Evolutionary conservation across 2,113 vertebrate genomes (phyloP).

Genomic region (Pachypanchax playfairii): DNA sequence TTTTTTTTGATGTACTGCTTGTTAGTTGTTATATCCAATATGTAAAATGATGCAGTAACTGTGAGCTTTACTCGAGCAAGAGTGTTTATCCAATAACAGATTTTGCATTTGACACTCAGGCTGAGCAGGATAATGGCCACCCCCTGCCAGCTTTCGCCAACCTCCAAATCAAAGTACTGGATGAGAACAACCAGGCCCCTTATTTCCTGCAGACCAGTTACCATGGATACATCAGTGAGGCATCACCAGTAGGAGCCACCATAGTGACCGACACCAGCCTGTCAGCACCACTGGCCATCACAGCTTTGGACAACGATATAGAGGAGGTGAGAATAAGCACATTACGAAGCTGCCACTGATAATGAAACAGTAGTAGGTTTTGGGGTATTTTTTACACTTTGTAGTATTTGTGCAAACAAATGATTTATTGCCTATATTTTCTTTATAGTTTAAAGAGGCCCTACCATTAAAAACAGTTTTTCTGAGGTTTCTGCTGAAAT

Average conservation of each 20-base stretch:
- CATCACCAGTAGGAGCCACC: conserved; percentile 90
- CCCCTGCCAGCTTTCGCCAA: conserved; percentile 94
- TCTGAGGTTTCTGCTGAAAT: no score
- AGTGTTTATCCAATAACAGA: not conserved
- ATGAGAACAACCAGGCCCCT: conserved; percentile 95
- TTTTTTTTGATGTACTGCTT: not conserved
- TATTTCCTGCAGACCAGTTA: conserved; percentile 89
- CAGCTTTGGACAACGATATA: conserved; percentile 93
- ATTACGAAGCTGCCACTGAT: not conserved
- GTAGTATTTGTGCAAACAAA: not conserved
- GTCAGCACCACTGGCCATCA: conserved; percentile 83
- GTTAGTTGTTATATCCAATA: not conserved
- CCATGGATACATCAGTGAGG: conserved; percentile 92
- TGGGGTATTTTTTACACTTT: no score
- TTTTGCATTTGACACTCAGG: conserved; percentile 73
- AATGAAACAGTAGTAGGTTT: not conserved
- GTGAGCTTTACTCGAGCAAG: not conserved
- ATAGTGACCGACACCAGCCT: conserved; percentile 82
- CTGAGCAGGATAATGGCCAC: conserved; percentile 97
- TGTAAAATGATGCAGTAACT: not conserved
- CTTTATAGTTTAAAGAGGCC: conserved; percentile 78
- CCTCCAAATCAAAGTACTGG: conserved; percentile 93
- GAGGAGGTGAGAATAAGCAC: conserved; percentile 84
- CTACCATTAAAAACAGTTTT: no score
- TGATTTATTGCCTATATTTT: conserved; percentile 65